These are phyloP conservation scores for Antechinus stuartii DNA, from an alignment of 2,113 vertebrate species.

Conservation along the genomic window DNA sequence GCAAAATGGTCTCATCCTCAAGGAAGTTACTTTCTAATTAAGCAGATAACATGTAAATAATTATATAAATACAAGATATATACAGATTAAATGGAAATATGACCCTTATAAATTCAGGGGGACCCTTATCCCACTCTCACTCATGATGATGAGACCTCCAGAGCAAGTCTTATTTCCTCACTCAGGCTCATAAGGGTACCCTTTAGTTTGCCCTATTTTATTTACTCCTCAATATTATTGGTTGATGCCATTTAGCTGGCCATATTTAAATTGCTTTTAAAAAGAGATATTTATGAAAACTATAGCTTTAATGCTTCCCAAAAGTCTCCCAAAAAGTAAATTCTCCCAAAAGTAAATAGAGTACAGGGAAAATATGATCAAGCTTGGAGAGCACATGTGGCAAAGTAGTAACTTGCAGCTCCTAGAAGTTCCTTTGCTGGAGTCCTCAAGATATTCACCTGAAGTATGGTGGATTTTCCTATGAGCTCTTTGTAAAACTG, in stretches of 20 bases:
- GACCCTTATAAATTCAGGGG: neutral
- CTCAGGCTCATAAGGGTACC: neutral
- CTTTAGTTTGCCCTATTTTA: neutral
- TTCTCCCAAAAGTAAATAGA: neutral
- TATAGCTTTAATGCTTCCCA: neutral
- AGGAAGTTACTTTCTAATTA: neutral
- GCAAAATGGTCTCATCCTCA: neutral
- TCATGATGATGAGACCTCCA: neutral
- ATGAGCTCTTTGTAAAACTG: neutral
- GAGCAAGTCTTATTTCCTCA: neutral
- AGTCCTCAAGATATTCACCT: neutral
- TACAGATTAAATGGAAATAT: neutral
- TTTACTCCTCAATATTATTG: neutral
- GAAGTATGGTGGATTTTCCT: neutral
- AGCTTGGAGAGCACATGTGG: neutral
- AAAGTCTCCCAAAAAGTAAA: no score
- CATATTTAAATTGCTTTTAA: neutral
- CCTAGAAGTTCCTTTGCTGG: neutral
- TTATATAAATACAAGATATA: neutral
- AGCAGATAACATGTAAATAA: neutral
- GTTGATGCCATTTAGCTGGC: neutral
- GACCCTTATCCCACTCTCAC: neutral
- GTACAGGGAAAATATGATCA: neutral
- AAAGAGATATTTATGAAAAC: neutral
- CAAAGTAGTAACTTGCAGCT: neutral